Evolutionary conservation across 2,888 invertebrate genomes (phyloP), one percentile per base, ranked within the genome.

Genomic region (Mycalesis mineus): DNA sequence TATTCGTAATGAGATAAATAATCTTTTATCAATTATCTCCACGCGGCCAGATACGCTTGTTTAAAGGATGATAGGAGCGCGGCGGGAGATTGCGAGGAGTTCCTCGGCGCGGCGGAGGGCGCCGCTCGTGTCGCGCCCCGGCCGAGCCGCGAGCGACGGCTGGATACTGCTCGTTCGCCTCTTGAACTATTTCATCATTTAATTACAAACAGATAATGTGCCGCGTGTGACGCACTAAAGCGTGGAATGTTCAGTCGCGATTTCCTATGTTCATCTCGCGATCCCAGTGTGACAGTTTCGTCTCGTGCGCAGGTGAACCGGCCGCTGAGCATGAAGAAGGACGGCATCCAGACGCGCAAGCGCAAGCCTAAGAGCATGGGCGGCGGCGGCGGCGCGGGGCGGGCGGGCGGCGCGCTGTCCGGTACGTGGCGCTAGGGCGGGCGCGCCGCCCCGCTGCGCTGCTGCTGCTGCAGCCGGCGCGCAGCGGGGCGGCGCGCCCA

Each of bases 301-400:
- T 22, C 22, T 22, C 22, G 22, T 55, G 77, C 77, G 65, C 91
- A 97, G 97, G 95, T 97, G 61, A 95, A 96, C 83, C 94, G 99
- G 66, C 99, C 99, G 54, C 91, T 97, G 69, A 97, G 97, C 70
- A 99, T 99, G 98, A 98, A 98, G 88, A 99, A 99, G 87, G 99
- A 99, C 68, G 98, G 98, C 47, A 99, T 99, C 76, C 98, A 99
- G 89, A 98, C 98, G 53, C 92, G 98, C 65, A 99, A 99, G 84
- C 92, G 98, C 62, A 98, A 99, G 78, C 96, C 96, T 44, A 96
- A 96, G 84, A 93, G 87, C 74, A 86, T 88, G 85, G 86, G 88
- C 63, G 82, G 75, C 74, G 74, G 77, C 22, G 42, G 42, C 45
- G 45, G 45, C 73, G 67, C 74, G 79, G 56, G 59, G 9, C 41